phyloP scores from a whole-genome alignment of 2,113 vertebrate species.

The Amphiprion percula region DNA sequence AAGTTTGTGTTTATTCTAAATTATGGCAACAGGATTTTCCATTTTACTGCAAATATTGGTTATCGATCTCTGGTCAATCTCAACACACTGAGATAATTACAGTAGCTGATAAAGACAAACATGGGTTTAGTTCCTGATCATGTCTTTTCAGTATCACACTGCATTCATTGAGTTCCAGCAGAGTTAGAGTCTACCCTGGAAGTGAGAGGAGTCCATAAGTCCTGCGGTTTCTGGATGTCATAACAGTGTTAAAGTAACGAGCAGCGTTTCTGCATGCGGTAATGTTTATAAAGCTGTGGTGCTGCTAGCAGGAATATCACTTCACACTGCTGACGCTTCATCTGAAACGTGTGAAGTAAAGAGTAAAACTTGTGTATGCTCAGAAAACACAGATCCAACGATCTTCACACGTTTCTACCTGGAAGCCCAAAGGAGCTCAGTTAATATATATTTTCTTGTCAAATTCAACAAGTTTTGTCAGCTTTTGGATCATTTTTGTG shows the following conservation, averaged over 20 bases:
- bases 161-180: background rate
- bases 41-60: too few species aligned
- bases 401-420: background rate
- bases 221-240: conserved; percentile 51
- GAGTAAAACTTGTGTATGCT: conserved; percentile 9
- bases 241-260: conserved; percentile 35
- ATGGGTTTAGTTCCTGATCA: background rate
- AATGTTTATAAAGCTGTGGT: conserved; percentile 43
- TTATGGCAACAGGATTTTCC: too few species aligned
- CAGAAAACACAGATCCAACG: background rate
- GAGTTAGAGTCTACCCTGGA: background rate
- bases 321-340: conserved; percentile 18
- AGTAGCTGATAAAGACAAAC: too few species aligned
- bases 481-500: too few species aligned
- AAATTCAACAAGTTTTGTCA: too few species aligned
- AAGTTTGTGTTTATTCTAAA: too few species aligned
- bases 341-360: conserved; percentile 34
- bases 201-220: conserved; percentile 17
- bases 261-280: conserved; percentile 41
- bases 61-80: too few species aligned
- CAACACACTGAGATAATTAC: background rate
- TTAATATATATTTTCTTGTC: too few species aligned
- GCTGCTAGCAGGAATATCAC: conserved; percentile 21
- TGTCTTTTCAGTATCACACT: background rate
- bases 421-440: too few species aligned